Conservation (phyloP, 2,113 vertebrate genomes). For the Cololabis saira region DNA sequence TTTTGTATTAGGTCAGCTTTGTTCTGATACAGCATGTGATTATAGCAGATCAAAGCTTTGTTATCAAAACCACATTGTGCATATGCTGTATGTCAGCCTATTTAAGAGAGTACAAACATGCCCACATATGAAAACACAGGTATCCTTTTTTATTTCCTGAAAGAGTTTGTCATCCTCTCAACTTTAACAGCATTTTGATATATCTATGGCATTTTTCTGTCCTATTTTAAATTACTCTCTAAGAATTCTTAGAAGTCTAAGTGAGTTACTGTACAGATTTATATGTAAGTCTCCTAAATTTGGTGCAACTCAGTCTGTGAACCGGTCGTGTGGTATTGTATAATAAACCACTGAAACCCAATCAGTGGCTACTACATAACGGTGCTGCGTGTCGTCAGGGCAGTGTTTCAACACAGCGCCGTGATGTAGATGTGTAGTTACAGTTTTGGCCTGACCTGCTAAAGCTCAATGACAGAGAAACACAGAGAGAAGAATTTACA, state of each 20-base stretch:
- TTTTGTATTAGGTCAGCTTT: not conserved
- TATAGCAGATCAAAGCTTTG: not conserved
- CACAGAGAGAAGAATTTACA: conserved; percentile 70
- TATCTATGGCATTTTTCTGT: not conserved
- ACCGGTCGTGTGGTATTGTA: not conserved
- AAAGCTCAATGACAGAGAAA: conserved; percentile 60
- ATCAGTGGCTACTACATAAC: too few relatives aligned
- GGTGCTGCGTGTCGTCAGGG: conserved; percentile 25
- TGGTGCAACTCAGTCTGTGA: not conserved
- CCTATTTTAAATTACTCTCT: not conserved
- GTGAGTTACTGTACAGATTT: conserved; percentile 1
- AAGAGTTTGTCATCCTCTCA: too few relatives aligned
- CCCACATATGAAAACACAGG: too few relatives aligned
- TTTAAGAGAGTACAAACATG: too few relatives aligned
- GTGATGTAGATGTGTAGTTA: conserved; percentile 63
- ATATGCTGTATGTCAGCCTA: too few relatives aligned
- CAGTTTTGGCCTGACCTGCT: conserved; percentile 44
- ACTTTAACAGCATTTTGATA: not conserved
- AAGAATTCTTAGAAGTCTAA: not conserved
- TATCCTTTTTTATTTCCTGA: too few relatives aligned
- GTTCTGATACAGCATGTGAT: too few relatives aligned
- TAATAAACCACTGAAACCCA: conserved; percentile 4
- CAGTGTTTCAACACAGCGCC: conserved; percentile 48
- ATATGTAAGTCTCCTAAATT: not conserved
- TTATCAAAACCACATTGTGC: too few relatives aligned